These are phyloP conservation scores for Erythrolamprus reginae DNA, from an alignment of 2,113 vertebrate genomes.

Conservation along the genomic window DNA sequence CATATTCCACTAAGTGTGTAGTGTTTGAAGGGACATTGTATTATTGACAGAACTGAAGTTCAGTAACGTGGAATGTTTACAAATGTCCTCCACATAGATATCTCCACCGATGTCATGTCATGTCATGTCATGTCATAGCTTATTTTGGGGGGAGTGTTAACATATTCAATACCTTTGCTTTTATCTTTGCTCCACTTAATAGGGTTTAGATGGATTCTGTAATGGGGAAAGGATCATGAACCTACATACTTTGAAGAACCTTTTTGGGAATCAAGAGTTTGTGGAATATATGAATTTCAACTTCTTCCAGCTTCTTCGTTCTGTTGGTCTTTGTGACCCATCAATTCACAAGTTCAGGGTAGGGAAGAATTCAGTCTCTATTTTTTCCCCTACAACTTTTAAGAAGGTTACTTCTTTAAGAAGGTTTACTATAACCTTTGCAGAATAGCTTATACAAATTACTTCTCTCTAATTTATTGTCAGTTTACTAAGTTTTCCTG, in stretches of 20 bases:
- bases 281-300: not conserved
- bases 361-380: not conserved
- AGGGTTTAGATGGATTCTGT: not conserved
- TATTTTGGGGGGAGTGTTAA: not conserved
- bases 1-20: not conserved
- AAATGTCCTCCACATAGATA: not conserved
- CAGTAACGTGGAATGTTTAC: not conserved
- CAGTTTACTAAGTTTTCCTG: conserved; percentile 45
- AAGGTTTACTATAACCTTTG: not conserved
- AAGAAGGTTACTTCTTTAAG: no score
- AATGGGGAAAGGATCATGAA: not conserved
- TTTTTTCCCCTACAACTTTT: no score
- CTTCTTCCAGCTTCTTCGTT: not conserved
- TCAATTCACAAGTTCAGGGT: not conserved
- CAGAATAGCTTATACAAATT: not conserved
- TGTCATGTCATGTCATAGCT: not conserved
- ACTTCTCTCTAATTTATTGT: conserved; percentile 12
- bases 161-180: not conserved
- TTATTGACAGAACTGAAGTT: not conserved
- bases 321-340: not conserved
- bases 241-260: not conserved
- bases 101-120: not conserved
- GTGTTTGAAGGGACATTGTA: not conserved
- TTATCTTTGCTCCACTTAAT: not conserved
- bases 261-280: not conserved